Conservation (phyloP, 2,888 invertebrate genomes). For the Myopa tessellatipennis region DNA sequence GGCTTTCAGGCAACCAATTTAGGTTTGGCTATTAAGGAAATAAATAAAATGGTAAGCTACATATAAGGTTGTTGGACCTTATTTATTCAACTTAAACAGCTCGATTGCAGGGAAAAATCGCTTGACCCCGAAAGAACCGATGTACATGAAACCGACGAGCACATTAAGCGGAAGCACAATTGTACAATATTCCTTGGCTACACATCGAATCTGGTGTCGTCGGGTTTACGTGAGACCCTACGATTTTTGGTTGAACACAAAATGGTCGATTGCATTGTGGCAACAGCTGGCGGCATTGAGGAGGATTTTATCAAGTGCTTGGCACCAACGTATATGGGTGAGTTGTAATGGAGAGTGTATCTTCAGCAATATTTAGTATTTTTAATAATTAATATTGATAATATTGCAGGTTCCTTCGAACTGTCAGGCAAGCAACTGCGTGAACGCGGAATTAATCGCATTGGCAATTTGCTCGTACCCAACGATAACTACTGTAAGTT, state of each 20-base stretch:
- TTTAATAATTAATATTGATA: no score
- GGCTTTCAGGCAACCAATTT: constrained; percentile 99
- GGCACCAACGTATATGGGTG: constrained; percentile 91
- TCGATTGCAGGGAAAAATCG: constrained; percentile 78
- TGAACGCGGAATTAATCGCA: constrained; percentile 84
- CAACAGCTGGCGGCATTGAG: constrained; percentile 97
- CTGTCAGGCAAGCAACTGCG: constrained; percentile 83
- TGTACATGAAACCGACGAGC: constrained; percentile 80
- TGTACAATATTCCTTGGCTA: constrained; percentile 98
- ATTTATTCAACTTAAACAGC: constrained; percentile 62
- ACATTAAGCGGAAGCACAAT: constrained; percentile 79
- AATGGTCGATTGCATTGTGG: constrained; percentile 95
- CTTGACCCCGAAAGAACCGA: constrained; percentile 77
- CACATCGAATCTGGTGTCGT: constrained; percentile 97
- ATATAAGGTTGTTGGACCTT: constrained; percentile 23
- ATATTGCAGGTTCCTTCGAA: constrained; percentile 75
- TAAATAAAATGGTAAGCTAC: constrained; percentile 85
- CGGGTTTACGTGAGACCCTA: constrained; percentile 92
- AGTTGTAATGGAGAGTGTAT: constrained; percentile 15
- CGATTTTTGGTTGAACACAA: constrained; percentile 86
- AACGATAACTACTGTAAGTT: constrained; percentile 98
- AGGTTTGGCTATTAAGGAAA: constrained; percentile 89
- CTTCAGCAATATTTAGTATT: background rate
- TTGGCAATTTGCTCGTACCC: constrained; percentile 94
- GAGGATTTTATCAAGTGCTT: constrained; percentile 99